Percentiles rank a stretch among this genome's conserved stretches.
Conservation (phyloP, 53 echinoderm and acorn worm species). For the Crossaster papposus region DNA sequence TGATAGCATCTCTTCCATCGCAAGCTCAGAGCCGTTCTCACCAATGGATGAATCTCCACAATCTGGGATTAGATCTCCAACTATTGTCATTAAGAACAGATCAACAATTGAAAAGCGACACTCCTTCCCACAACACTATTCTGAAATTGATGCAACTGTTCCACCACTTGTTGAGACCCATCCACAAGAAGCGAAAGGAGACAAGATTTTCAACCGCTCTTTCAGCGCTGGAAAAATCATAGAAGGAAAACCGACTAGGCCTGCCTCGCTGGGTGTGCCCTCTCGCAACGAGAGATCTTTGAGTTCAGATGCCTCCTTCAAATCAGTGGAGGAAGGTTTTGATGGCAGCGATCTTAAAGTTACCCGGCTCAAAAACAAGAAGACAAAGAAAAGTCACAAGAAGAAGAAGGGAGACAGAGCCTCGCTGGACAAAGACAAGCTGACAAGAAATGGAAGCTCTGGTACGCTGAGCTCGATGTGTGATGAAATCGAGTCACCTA, state of each 20-base stretch:
- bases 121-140: constrained; percentile 59
- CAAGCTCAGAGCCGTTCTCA: constrained; percentile 46
- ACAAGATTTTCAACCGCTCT: background rate
- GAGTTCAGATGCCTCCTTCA: constrained; percentile 22
- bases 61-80: background rate
- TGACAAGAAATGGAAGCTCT: background rate
- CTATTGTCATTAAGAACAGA: constrained; percentile 3
- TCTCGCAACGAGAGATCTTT: constrained; percentile 43
- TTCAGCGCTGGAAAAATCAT: constrained; percentile 23
- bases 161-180: background rate
- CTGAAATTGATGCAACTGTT: constrained; percentile 28
- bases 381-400: constrained; percentile 63
- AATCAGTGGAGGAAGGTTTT: constrained; percentile 24
- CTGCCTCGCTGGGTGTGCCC: constrained; percentile 50
- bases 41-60: constrained; percentile 53
- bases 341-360: constrained; percentile 56
- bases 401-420: constrained; percentile 51
- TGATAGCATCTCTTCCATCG: constrained; percentile 40
- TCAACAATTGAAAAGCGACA: constrained; percentile 42
- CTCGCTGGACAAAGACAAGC: constrained; percentile 35
- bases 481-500: constrained; percentile 46
- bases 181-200: background rate
- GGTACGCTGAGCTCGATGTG: constrained; percentile 25
- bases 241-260: constrained; percentile 55
- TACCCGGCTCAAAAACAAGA: constrained; percentile 69